Conservation (phyloP, 2,888 invertebrate genomes). For the Diploptera punctata region DNA sequence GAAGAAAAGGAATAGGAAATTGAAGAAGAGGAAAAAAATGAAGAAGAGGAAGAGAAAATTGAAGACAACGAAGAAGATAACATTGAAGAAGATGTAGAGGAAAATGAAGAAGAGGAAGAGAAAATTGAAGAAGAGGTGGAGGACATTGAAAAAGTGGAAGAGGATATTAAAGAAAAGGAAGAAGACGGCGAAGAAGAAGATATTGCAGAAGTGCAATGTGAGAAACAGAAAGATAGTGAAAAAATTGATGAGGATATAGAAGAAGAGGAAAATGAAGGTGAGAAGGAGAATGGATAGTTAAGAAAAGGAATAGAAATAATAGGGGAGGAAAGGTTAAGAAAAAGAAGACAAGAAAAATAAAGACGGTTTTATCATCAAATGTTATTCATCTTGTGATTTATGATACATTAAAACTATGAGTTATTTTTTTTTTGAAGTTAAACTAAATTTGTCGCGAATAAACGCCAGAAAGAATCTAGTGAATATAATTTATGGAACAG, state of each 20-base stretch:
- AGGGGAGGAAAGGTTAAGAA: neutral
- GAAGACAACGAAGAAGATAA: conserved; percentile 53
- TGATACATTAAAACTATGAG: no score
- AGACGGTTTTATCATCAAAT: no score
- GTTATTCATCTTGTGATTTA: no score
- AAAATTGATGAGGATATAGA: neutral
- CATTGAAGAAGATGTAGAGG: conserved; percentile 53
- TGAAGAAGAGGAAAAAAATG: conserved; percentile 53
- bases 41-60: conserved; percentile 48
- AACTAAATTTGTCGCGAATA: no score
- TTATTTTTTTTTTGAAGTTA: no score
- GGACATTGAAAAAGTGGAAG: conserved; percentile 55
- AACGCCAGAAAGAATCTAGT: no score
- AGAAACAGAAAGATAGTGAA: neutral
- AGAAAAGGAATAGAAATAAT: neutral
- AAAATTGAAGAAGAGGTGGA: conserved; percentile 62
- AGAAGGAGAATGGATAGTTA: neutral
- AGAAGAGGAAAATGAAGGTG: neutral
- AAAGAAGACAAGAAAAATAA: no score
- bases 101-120: conserved; percentile 59
- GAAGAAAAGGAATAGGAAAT: conserved; percentile 51
- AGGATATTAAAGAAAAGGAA: no score
- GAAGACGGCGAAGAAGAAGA: neutral
- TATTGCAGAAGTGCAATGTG: neutral
- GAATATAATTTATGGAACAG: no score